Evolutionary conservation across 2,797 vertebrate species (phyloP), one percentile per base, ranked within the genome.

Genomic region (Hemibagrus guttatus): DNA sequence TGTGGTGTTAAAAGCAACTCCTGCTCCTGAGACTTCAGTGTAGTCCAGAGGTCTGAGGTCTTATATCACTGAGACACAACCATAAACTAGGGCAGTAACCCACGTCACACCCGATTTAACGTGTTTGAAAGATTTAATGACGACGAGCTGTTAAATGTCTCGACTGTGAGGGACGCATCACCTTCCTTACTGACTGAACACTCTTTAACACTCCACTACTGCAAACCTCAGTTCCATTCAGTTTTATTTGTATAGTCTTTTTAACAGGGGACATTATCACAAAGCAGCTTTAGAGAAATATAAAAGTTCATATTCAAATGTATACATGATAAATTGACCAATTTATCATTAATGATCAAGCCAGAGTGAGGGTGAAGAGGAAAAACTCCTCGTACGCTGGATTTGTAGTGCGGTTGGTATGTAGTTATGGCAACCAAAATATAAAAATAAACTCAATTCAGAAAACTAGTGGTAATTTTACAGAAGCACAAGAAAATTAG

Each of bases 81-180:
- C 26, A 21, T 66, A 81, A 81, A 81, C 26, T 19, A 81, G 1
- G 17, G 80, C 80, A 81, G 59, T 81, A 81, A 66, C 80, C 61
- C 61, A 52, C 3, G 78, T 66, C 80, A 64, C 42, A 81, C 42
- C 59, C 42, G 80, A 81, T 81, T 81, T 64, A 81, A 81, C 12
- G 79, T 52, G 80, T 64, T 64, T 66, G 80, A 81, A 64, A 64
- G 59, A 81, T 81, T 81, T 64, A 81, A 81, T 28, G 61, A 81
- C 61, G 19, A 31, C 16, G 42, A 66, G 80, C 61, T 49, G 61
- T 49, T 81, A 64, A 81, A 81, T 31, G 42, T 64, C 80, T 81
- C 61, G 26, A 52, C 49, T 64, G 58, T 7, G 14, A 63, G 56
- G 26, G 39, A 46, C 28, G 26, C 58, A 49, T 64, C 79, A 64